phyloP scores from a whole-genome alignment of 2,113 vertebrate species.

The Propithecus coquereli region DNA sequence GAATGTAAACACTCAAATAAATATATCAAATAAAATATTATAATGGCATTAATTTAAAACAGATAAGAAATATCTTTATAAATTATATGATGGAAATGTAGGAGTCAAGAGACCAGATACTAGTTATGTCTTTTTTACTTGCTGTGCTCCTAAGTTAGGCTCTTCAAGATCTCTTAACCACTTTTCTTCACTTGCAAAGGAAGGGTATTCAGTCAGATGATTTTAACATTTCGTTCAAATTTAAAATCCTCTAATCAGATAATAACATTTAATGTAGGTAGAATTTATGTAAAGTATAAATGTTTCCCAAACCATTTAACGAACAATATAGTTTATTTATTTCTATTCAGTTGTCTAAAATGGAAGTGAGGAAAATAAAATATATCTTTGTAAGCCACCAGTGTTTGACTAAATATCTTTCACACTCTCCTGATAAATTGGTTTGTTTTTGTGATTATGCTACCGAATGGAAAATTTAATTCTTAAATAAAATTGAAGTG shows the following conservation, averaged over 20 bases:
- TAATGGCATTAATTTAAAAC: neutral
- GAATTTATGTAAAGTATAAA: neutral
- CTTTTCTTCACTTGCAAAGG: neutral
- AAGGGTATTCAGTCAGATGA: neutral
- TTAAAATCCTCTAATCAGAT: slow-evolving; percentile 20
- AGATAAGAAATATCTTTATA: neutral
- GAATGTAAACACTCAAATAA: neutral
- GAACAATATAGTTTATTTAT: neutral
- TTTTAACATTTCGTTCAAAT: neutral
- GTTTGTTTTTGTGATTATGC: slow-evolving; percentile 26
- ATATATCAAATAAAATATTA: neutral
- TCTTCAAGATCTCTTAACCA: neutral
- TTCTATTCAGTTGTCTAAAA: slow-evolving; percentile 27
- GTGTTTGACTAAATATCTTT: slow-evolving; percentile 1
- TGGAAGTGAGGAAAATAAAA: neutral
- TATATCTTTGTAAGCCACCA: neutral
- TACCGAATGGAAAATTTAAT: neutral
- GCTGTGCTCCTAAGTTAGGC: neutral
- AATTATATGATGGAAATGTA: slow-evolving; percentile 15
- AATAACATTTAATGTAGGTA: neutral
- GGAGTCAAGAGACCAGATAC: neutral
- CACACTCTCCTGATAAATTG: neutral
- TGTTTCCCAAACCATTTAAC: neutral
- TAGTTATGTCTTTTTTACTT: slow-evolving; percentile 1
- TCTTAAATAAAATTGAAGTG: slow-evolving; percentile 44